Percentiles rank a stretch among this genome's conserved stretches.
phyloP scores from a whole-genome alignment of 2,888 invertebrate genomes.

The Rhagonycha fulva region DNA sequence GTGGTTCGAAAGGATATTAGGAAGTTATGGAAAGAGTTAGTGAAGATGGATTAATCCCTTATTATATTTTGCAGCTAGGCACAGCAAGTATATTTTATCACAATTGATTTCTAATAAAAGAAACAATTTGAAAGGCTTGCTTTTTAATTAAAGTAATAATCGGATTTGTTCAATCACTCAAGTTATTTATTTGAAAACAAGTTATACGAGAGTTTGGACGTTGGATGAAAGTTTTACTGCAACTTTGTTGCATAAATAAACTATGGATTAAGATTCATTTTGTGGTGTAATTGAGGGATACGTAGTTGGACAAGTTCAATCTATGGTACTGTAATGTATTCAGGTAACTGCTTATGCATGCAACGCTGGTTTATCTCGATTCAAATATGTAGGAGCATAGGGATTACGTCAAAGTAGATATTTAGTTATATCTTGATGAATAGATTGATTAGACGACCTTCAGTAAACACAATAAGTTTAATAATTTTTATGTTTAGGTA shows the following conservation, averaged over 20 bases:
- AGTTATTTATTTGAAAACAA: background rate
- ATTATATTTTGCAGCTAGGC: too few species aligned
- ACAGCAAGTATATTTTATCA: too few species aligned
- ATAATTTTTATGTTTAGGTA: background rate
- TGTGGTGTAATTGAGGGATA: background rate
- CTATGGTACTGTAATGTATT: background rate
- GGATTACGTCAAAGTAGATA: background rate
- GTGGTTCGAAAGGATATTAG: too few species aligned
- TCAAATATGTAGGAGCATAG: background rate
- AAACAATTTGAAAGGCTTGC: too few species aligned
- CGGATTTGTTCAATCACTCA: background rate
- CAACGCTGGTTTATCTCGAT: background rate
- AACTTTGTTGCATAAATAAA: background rate
- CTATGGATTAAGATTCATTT: background rate
- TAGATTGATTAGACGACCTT: background rate
- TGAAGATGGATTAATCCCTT: too few species aligned
- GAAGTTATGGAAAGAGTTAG: too few species aligned
- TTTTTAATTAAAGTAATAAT: background rate
- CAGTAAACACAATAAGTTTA: background rate
- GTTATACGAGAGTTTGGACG: background rate
- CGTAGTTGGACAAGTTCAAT: slow-evolving; percentile 1
- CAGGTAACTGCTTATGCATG: slow-evolving; percentile 2
- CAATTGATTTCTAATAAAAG: too few species aligned
- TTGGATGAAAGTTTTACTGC: background rate
- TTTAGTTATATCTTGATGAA: background rate